phyloP scores from a whole-genome alignment of 2,888 invertebrate species.

The Himalopsyche anomala region DNA sequence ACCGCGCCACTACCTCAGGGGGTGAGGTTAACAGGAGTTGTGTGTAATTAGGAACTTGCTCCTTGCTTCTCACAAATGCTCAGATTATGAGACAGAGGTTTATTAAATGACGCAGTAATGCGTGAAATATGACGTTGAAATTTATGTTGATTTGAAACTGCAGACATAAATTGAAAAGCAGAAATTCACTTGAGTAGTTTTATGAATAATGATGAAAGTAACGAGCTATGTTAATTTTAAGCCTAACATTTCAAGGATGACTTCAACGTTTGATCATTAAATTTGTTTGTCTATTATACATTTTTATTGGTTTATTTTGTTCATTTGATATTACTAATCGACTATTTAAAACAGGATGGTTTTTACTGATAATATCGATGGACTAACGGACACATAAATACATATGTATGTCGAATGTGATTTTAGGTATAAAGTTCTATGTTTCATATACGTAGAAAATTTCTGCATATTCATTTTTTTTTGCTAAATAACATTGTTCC shows the following conservation, averaged over 20 bases:
- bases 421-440: too few species aligned
- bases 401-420: too few species aligned
- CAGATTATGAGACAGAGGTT: constrained; percentile 40
- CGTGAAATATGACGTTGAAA: constrained; percentile 38
- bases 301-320: too few species aligned
- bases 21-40: constrained; percentile 35
- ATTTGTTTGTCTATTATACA: too few species aligned
- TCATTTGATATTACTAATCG: too few species aligned
- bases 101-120: constrained; percentile 43
- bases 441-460: too few species aligned
- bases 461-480: too few species aligned
- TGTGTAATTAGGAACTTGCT: constrained; percentile 43
- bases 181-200: not conserved
- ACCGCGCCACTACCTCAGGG: constrained; percentile 24
- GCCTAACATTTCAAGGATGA: not conserved
- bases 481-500: too few species aligned
- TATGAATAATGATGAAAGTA: constrained; percentile 6
- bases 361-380: too few species aligned
- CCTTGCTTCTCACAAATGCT: constrained; percentile 38
- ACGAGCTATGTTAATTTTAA: not conserved
- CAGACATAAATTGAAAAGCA: constrained; percentile 37
- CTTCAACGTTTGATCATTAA: too few species aligned
- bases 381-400: too few species aligned
- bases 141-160: constrained; percentile 35
- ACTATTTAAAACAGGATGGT: too few species aligned